Percentiles rank a stretch among this genome's conserved stretches.
These are phyloP conservation scores for Heterochromis multidens DNA, from an alignment of 2,113 vertebrate genomes.

Conservation along the genomic window DNA sequence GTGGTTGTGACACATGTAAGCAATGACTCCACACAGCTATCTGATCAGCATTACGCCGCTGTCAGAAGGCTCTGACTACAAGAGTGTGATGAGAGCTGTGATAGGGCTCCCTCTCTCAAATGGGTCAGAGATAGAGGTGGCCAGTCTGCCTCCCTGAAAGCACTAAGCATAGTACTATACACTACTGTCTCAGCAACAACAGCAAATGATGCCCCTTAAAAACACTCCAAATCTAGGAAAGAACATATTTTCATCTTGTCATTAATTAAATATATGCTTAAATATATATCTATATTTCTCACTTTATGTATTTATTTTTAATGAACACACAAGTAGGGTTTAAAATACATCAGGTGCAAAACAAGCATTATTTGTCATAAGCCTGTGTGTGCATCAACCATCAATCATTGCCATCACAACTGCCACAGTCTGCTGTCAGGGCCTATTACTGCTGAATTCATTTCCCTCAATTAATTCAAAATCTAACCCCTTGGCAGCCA, in stretches of 20 bases:
- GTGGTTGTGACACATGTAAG: slow-evolving; percentile 74
- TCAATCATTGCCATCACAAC: slow-evolving; percentile 77
- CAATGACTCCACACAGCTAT: slow-evolving; percentile 75
- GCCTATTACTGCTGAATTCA: slow-evolving; percentile 79
- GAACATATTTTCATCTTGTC: background rate
- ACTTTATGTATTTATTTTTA: slow-evolving; percentile 57
- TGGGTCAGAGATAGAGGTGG: slow-evolving; percentile 41
- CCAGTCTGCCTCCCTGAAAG: slow-evolving; percentile 20
- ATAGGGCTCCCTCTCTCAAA: slow-evolving; percentile 56
- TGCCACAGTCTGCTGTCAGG: slow-evolving; percentile 76
- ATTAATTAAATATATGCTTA: background rate
- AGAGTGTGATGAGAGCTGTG: slow-evolving; percentile 61
- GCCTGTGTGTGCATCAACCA: slow-evolving; percentile 71
- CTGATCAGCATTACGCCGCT: slow-evolving; percentile 75
- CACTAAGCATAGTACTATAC: background rate
- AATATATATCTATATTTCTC: slow-evolving; percentile 3
- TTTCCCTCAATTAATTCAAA: slow-evolving; percentile 83
- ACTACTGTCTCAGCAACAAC: background rate
- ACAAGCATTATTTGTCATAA: slow-evolving; percentile 71
- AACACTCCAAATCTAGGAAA: background rate
- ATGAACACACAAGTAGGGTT: slow-evolving; percentile 55
- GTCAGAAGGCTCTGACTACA: slow-evolving; percentile 62
- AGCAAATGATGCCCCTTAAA: background rate
- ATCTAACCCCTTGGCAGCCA: slow-evolving; percentile 74
- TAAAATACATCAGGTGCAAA: slow-evolving; percentile 57